A percentile compares a stretch with the other conserved stretches of the same genome.
These are phyloP conservation scores for Struthidea cinerea DNA, from an alignment of 2,113 vertebrate species.

Conservation along the genomic window DNA sequence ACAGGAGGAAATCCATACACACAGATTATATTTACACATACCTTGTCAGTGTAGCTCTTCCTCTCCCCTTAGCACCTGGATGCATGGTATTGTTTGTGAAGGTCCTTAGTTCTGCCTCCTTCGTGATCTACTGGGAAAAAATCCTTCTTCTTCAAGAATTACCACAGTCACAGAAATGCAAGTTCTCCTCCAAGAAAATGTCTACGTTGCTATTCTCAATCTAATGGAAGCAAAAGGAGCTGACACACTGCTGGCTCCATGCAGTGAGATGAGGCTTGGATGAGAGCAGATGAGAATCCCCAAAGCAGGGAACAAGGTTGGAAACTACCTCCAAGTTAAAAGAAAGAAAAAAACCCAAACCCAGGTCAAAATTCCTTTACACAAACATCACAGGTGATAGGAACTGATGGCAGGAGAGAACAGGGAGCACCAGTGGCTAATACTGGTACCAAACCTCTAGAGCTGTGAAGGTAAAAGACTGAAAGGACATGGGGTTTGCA, in stretches of 20 bases:
- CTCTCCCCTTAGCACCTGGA: background rate
- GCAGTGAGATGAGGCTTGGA: background rate
- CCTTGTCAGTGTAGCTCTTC: constrained; percentile 16
- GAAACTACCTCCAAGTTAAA: background rate
- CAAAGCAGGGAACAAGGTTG: background rate
- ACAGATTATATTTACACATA: constrained; percentile 14
- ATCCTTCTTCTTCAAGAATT: background rate
- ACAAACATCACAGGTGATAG: background rate
- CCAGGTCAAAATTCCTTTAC: background rate
- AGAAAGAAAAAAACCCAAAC: background rate
- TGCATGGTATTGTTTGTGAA: background rate
- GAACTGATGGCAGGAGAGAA: background rate
- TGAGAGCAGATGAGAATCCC: background rate
- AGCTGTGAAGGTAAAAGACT: background rate
- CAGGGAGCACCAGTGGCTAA: background rate
- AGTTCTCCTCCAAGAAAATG: background rate
- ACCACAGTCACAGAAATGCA: background rate
- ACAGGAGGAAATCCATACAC: background rate
- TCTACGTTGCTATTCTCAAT: background rate
- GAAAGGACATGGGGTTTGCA: background rate
- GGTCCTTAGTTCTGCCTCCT: background rate
- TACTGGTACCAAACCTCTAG: background rate
- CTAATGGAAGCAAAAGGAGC: background rate
- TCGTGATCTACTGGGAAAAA: background rate
- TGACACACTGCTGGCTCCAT: background rate